A percentile compares a stretch with the other conserved stretches of the same genome.
phyloP scores from a whole-genome alignment of 1,140 invertebrate species.

The Olivierus martensii region DNA sequence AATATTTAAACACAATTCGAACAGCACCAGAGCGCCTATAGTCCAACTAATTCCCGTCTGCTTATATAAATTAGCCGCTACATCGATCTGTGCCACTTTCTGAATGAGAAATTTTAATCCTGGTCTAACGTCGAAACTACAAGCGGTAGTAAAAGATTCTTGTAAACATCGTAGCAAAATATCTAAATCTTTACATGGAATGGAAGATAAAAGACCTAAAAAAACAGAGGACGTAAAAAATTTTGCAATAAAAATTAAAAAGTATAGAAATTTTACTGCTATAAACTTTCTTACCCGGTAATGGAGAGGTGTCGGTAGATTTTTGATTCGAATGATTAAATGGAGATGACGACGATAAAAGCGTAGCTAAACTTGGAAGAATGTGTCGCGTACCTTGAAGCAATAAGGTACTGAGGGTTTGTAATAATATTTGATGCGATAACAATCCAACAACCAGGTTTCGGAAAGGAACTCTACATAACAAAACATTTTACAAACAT shows the following conservation, averaged over 20 bases:
- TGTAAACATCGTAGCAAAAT: constrained; percentile 62
- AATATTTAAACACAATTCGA: constrained; percentile 48
- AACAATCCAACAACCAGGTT: constrained; percentile 72
- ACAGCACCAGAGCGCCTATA: constrained; percentile 69
- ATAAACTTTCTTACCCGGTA: no score
- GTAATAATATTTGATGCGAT: constrained; percentile 79
- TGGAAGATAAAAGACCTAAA: constrained; percentile 33
- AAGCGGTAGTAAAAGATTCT: constrained; percentile 58
- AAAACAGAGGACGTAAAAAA: no score
- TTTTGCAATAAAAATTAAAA: no score
- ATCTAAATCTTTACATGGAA: constrained; percentile 41
- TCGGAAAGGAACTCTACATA: constrained; percentile 68
- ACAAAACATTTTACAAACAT: no score
- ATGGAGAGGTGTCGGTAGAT: no score
- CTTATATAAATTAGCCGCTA: constrained; percentile 80
- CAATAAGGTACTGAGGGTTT: constrained; percentile 72
- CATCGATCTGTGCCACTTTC: constrained; percentile 73
- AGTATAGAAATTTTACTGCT: no score
- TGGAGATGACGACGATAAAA: constrained; percentile 23
- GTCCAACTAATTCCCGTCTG: constrained; percentile 84
- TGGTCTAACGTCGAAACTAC: constrained; percentile 73
- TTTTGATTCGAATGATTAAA: no score
- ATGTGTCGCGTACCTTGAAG: constrained; percentile 45
- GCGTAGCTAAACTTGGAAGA: constrained; percentile 36
- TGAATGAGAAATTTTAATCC: constrained; percentile 85